phyloP scores from a whole-genome alignment of 2,888 invertebrate species.

The Platycheirus rosarum region DNA sequence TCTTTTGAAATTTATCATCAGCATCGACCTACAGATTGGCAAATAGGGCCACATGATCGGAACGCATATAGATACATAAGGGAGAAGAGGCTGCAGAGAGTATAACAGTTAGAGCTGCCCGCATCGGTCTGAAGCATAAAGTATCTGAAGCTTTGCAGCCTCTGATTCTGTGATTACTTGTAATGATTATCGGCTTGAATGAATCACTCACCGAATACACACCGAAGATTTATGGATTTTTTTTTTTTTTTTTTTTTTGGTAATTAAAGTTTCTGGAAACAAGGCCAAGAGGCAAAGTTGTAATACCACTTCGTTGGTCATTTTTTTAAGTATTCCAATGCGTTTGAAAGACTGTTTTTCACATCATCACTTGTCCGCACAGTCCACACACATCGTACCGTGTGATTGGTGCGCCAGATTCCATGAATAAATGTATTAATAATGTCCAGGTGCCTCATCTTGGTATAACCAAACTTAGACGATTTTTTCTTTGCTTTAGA shows the following conservation, averaged over 20 bases:
- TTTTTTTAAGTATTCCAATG: not conserved
- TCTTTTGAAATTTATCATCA: slow-evolving; percentile 14
- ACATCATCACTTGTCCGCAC: slow-evolving; percentile 36
- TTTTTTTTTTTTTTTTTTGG: too few relatives aligned
- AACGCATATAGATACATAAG: slow-evolving; percentile 3
- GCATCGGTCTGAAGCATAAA: too few relatives aligned
- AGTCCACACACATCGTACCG: not conserved
- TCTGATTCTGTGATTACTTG: not conserved
- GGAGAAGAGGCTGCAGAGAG: not conserved
- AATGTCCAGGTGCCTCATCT: slow-evolving; percentile 51
- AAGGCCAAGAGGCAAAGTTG: slow-evolving; percentile 54
- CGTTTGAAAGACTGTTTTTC: slow-evolving; percentile 2
- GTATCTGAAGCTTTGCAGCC: too few relatives aligned
- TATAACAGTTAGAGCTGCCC: not conserved
- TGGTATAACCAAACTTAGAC: slow-evolving; percentile 16
- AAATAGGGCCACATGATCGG: slow-evolving; percentile 11
- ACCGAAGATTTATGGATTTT: slow-evolving; percentile 3
- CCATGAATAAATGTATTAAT: slow-evolving; percentile 67
- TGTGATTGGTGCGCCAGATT: slow-evolving; percentile 60
- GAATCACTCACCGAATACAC: slow-evolving; percentile 17
- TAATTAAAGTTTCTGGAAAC: slow-evolving; percentile 34
- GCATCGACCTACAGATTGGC: slow-evolving; percentile 22
- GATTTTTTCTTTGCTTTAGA: slow-evolving; percentile 17
- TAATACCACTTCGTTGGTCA: slow-evolving; percentile 45
- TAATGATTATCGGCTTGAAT: not conserved